Evolutionary conservation across 2,888 invertebrate species (phyloP), one percentile per base, ranked within the genome.

Genomic region (Biston betularia): DNA sequence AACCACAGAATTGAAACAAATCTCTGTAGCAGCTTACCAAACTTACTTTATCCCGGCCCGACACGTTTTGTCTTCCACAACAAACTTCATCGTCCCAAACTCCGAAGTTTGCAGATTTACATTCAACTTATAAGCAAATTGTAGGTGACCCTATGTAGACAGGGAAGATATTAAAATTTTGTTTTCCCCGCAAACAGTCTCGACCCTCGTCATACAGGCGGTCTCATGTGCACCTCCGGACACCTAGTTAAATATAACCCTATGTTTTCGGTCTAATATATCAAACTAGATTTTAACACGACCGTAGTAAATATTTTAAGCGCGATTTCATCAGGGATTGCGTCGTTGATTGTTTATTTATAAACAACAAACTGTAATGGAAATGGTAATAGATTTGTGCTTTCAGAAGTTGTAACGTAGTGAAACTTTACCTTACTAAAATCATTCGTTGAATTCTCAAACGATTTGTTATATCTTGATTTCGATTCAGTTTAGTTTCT

Each of bases 161-260:
- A 75, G 77, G 73, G 76, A 76, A 80, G 83, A 83, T 86, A 88
- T 88, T 88, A 87, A 88, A 88, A 86, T 86, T 83, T 80, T 78
- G 86, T 86, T 84, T 79, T 76, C 70, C 76, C 76, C 76, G 76
- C 82, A 85, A 86, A 86, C 84, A 85, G 75, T 71, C 75, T 70
- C 71, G 73, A 88, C 88, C 88, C 89, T 87, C 79, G 86, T 88
- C 89, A 88, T 80, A 62, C 45, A 68, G 62, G 83, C 70, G 84
- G 86, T 80, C 85, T 84, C 85, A 82, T 86, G 83, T 85, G 85
- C 80, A 80, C 79, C 81, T 77, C 72, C 81, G 68, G 78, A 82
- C 84, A 81, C 79, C 78, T 75, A 78, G 75, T 79, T 81, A 76
- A 82, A 83, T 84, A 83, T 79, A 75, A 76, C 75, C 76, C 78